phyloP scores from a whole-genome alignment of 2,113 vertebrate species.

The Patagioenas fasciata region DNA sequence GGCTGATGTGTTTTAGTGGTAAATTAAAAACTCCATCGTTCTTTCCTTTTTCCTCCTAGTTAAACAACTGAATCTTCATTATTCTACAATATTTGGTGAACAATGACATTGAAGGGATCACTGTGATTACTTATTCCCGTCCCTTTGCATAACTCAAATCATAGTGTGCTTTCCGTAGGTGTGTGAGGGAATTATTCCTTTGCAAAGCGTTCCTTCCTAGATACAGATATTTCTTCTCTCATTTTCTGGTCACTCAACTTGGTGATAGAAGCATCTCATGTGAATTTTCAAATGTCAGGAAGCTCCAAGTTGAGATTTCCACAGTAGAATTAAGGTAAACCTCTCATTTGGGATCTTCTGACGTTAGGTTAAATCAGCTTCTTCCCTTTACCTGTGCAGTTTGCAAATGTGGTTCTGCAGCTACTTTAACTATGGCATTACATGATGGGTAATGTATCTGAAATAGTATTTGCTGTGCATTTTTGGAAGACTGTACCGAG shows the following conservation, averaged over 20 bases:
- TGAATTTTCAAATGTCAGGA: not conserved
- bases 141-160: not conserved
- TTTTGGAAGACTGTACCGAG: not conserved
- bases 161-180: not conserved
- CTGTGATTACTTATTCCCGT: not conserved
- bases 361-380: not conserved
- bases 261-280: not conserved
- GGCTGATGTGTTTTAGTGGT: not conserved
- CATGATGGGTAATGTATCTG: not conserved
- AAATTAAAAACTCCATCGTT: not conserved
- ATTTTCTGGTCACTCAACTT: not conserved
- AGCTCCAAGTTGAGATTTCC: not conserved
- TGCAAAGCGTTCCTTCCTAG: not conserved
- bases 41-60: not conserved
- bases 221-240: not conserved
- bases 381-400: not conserved
- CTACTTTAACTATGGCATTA: not conserved
- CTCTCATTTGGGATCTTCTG: not conserved
- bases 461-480: not conserved
- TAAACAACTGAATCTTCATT: not conserved
- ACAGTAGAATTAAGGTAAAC: not conserved
- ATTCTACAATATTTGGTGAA: not conserved
- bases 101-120: not conserved
- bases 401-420: not conserved
- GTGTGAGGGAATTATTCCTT: not conserved